phyloP scores from a whole-genome alignment of 2,113 vertebrate genomes.

The human region DNA sequence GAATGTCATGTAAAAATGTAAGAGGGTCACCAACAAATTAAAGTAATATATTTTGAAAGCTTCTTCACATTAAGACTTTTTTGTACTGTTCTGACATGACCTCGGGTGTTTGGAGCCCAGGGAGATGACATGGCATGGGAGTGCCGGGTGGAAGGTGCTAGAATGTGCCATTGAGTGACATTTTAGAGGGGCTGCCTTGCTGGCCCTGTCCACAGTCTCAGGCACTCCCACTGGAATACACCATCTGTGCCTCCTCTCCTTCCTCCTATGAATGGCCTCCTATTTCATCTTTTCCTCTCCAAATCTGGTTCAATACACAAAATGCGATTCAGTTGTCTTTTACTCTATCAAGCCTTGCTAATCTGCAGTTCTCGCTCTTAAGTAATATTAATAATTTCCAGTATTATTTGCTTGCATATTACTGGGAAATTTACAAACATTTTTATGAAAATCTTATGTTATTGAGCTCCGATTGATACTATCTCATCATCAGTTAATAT shows the following conservation, averaged over 20 bases:
- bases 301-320: fast-evolving
- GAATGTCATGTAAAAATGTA: background rate
- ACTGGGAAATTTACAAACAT: background rate
- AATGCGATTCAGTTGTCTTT: too few species aligned
- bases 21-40: background rate
- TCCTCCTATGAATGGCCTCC: fast-evolving
- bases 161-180: background rate
- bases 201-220: fast-evolving
- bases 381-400: too few species aligned
- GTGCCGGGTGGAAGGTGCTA: fast-evolving
- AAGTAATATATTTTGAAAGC: background rate
- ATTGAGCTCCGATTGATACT: too few species aligned
- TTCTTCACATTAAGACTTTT: fast-evolving
- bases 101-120: fast-evolving
- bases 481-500: background rate
- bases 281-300: too few species aligned
- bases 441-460: background rate
- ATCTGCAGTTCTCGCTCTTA: background rate
- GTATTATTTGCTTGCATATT: background rate
- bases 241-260: background rate
- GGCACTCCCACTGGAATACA: fast-evolving
- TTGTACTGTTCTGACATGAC: background rate
- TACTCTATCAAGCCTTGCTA: fast-evolving
- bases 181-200: background rate
- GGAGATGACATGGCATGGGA: fast-evolving